Evolutionary conservation across 2,797 vertebrate species (phyloP).

Genomic region (Hapalemur alaotrensis): DNA sequence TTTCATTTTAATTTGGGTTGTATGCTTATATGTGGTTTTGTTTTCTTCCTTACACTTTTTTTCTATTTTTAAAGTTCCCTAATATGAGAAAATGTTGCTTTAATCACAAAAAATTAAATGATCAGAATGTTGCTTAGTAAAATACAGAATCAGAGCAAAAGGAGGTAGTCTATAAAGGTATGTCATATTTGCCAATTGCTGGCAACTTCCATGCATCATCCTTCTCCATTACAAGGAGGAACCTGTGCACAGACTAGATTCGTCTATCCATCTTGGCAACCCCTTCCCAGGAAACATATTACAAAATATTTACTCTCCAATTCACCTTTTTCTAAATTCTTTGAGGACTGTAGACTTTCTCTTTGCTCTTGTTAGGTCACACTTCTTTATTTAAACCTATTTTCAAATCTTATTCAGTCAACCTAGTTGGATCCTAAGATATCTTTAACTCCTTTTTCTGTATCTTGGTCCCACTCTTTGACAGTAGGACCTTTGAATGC

Average conservation of each 20-base stretch:
- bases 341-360: neutral
- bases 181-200: neutral
- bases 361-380: neutral
- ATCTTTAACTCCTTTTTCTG: neutral
- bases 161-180: rapidly evolving
- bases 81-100: neutral
- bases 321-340: neutral
- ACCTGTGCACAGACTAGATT: neutral
- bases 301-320: neutral
- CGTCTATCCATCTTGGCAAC: neutral
- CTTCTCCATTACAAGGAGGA: neutral
- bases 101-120: neutral
- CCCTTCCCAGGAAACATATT: neutral
- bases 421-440: neutral
- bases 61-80: neutral
- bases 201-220: no score
- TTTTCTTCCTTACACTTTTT: neutral
- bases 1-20: neutral
- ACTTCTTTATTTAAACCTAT: neutral
- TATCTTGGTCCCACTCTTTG: neutral
- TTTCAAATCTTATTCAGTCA: neutral
- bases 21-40: neutral
- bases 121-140: neutral
- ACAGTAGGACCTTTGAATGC: neutral
- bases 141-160: neutral